Percentiles rank a stretch among this genome's conserved stretches.
Conservation (phyloP, 2,888 invertebrate genomes). For the Cerastis rubricosa region DNA sequence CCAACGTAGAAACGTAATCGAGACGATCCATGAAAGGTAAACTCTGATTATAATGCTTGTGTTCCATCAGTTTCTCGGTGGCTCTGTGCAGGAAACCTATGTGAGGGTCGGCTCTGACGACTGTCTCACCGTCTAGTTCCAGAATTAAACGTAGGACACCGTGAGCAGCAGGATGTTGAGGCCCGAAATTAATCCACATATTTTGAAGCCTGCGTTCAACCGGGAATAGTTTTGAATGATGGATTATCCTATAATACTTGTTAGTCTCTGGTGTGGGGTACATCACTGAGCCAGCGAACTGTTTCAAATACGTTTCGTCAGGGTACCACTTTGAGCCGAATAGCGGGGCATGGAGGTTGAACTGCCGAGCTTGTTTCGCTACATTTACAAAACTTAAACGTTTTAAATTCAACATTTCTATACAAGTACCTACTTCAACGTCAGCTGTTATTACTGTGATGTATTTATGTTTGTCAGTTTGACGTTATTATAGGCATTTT, state of each 20-base stretch:
- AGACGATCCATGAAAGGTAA: slow-evolving; percentile 96
- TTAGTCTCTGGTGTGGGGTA: slow-evolving; percentile 88
- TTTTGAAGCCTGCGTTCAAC: slow-evolving; percentile 92
- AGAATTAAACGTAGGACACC: slow-evolving; percentile 96
- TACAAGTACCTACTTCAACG: neutral
- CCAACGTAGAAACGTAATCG: slow-evolving; percentile 96
- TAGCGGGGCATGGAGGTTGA: slow-evolving; percentile 70
- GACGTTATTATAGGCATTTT: neutral
- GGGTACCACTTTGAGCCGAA: slow-evolving; percentile 91
- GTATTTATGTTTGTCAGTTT: slow-evolving; percentile 3
- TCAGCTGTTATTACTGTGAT: neutral
- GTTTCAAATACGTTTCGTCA: slow-evolving; percentile 91
- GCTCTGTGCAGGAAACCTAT: slow-evolving; percentile 96
- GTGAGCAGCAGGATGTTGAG: slow-evolving; percentile 97
- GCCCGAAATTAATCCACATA: slow-evolving; percentile 95
- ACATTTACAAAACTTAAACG: slow-evolving; percentile 22
- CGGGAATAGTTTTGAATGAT: slow-evolving; percentile 79
- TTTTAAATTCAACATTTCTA: slow-evolving; percentile 51
- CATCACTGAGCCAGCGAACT: slow-evolving; percentile 91
- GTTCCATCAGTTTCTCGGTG: slow-evolving; percentile 97
- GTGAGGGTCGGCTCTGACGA: slow-evolving; percentile 95
- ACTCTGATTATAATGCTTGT: slow-evolving; percentile 96
- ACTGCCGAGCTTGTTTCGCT: slow-evolving; percentile 60
- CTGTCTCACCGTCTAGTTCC: slow-evolving; percentile 95
- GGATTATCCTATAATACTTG: slow-evolving; percentile 81